A percentile compares a stretch with the other conserved stretches of the same genome.
Evolutionary conservation across 2,113 vertebrate species (phyloP).

Genomic region (Phalacrocorax brasilianus): DNA sequence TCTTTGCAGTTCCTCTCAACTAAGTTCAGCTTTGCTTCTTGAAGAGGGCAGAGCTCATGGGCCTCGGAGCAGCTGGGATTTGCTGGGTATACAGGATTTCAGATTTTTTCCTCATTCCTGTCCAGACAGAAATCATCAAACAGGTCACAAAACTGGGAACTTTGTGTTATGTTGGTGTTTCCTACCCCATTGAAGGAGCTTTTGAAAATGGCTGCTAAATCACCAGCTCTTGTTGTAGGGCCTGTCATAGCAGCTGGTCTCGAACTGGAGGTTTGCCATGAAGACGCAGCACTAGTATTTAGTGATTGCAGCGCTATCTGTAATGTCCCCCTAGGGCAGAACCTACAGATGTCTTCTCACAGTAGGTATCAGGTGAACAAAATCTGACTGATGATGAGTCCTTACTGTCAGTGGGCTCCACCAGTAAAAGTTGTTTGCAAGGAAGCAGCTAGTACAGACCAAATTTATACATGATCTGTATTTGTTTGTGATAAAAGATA

Average conservation of each 20-base stretch:
- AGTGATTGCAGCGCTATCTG: not conserved
- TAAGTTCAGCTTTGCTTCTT: not conserved
- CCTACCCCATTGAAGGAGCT: not conserved
- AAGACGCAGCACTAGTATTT: not conserved
- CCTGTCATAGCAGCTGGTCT: not conserved
- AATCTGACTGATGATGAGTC: not conserved
- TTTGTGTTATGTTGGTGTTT: not conserved
- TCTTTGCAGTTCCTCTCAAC: not conserved
- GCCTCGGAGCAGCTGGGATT: not conserved
- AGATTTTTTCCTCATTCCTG: not conserved
- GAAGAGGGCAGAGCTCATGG: not conserved
- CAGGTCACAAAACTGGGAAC: not conserved
- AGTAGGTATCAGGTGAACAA: not conserved
- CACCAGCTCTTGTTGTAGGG: not conserved
- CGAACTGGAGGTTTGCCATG: not conserved
- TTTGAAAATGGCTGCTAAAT: not conserved
- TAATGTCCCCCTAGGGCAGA: not conserved
- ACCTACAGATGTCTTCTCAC: not conserved
- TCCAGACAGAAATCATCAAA: not conserved
- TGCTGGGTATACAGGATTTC: not conserved
- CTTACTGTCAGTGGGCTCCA: not conserved
- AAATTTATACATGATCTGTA: not conserved
- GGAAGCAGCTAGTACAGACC: not conserved
- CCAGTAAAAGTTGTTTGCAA: not conserved
- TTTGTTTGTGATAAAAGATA: not conserved